Evolutionary conservation across 2,888 invertebrate species (phyloP), one percentile per base, ranked within the genome.

Genomic region (Ichneumoninae sp.): DNA sequence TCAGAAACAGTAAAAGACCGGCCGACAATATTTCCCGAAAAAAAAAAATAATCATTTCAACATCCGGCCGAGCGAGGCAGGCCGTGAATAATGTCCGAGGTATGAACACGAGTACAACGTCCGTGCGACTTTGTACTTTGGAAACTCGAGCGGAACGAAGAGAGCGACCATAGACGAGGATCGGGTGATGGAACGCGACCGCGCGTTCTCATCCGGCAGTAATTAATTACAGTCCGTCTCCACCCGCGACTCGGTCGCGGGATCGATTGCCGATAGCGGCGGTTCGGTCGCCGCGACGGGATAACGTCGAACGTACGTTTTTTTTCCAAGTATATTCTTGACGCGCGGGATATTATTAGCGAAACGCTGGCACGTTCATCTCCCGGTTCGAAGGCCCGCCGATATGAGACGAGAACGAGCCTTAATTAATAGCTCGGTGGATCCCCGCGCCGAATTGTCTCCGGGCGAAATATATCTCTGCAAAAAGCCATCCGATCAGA

Each of bases 111-210:
- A 63, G 33, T 40, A 50, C 50, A 66, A 47, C 19, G 44, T 54
- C 47, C 73, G 47, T 22, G 63, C 63, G 81, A 83, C 77, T 82
- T 87, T 54, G 22, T 83, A 85, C 85, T 85, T 79, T 87, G 81
- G 83, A 84, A 81, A 87, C 83, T 85, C 82, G 81, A 85, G 81
- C 84, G 76, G 88, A 86, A 86, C 87, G 87, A 87, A 85, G 84
- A 86, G 78, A 86, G 78, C 75, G 63, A 26, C 81, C 57, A 44
- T 52, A 66, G 33, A 82, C 44, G 70, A 52, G 50, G 40, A 71
- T 71, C 65, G 75, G 57, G 36, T 75, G 83, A 80, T 81, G 70
- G 78, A 85, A 85, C 78, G 74, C 69, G 70, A 50, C 65, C 69
- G 74, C 75, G 63, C 6, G 65, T 70, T 78, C 81, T 79, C 84